Evolutionary conservation across 2,113 vertebrate species (phyloP).

Genomic region (Poeciliopsis occidentalis): DNA sequence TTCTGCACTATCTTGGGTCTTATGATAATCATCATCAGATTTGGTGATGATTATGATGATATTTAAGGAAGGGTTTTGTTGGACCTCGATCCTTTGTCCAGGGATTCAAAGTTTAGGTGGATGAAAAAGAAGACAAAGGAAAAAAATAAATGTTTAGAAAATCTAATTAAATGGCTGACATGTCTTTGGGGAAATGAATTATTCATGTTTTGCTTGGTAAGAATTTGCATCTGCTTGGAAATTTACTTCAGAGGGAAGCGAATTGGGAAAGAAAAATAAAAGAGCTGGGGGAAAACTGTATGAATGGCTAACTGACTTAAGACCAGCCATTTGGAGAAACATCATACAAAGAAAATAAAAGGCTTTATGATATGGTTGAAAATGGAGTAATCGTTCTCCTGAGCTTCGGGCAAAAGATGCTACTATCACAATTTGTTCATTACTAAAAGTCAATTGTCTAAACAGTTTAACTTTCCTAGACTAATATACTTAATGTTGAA

Average conservation of each 20-base stretch:
- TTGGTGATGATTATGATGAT: neutral
- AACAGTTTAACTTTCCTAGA: neutral
- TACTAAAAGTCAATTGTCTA: neutral
- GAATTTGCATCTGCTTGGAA: slow-evolving; percentile 63
- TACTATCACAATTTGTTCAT: neutral
- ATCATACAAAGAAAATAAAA: neutral
- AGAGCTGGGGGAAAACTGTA: slow-evolving; percentile 21
- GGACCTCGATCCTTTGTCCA: slow-evolving; percentile 35
- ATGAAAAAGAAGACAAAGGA: slow-evolving; percentile 23
- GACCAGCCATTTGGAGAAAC: neutral
- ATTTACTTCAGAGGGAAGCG: slow-evolving; percentile 27
- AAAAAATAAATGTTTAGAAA: slow-evolving; percentile 74
- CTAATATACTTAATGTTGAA: neutral
- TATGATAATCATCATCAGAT: neutral
- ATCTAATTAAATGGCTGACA: slow-evolving; percentile 79
- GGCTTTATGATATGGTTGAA: neutral
- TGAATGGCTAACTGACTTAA: neutral
- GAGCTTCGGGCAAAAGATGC: neutral
- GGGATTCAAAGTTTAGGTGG: slow-evolving; percentile 16
- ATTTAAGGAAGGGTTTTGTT: slow-evolving; percentile 9
- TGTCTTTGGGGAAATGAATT: slow-evolving; percentile 74
- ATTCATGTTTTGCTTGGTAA: slow-evolving; percentile 74
- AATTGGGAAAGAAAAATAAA: slow-evolving; percentile 16
- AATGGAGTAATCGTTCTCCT: neutral
- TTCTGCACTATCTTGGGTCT: neutral